These are phyloP conservation scores for Leucania comma DNA, from an alignment of 2,888 invertebrate genomes.

Conservation along the genomic window DNA sequence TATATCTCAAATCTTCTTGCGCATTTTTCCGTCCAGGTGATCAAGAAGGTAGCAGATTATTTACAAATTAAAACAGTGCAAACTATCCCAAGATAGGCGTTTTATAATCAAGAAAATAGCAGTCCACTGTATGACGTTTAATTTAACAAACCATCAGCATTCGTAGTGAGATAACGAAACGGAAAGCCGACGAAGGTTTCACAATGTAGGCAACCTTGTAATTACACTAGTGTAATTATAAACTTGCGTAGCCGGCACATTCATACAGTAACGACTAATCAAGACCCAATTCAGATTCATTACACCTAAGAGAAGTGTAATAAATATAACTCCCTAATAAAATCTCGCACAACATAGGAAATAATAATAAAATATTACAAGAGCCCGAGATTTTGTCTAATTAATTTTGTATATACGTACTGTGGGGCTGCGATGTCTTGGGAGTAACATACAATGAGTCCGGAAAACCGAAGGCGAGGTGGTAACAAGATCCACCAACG, in stretches of 20 bases:
- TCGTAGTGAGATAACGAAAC: constrained; percentile 81
- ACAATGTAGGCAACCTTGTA: constrained; percentile 85
- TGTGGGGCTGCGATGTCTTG: constrained; percentile 88
- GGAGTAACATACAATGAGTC: constrained; percentile 88
- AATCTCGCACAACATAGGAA: constrained; percentile 85
- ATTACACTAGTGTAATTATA: constrained; percentile 89
- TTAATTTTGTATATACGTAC: constrained; percentile 89
- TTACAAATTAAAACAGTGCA: constrained; percentile 71
- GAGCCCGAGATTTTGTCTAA: constrained; percentile 89
- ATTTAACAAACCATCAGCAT: constrained; percentile 88
- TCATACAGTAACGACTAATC: constrained; percentile 84
- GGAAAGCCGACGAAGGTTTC: constrained; percentile 80
- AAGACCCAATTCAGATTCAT: constrained; percentile 87
- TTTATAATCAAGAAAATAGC: constrained; percentile 82
- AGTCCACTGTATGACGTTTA: constrained; percentile 83
- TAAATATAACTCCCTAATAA: constrained; percentile 88
- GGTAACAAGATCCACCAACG: constrained; percentile 88
- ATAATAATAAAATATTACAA: constrained; percentile 90
- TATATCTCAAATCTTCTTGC: constrained; percentile 6
- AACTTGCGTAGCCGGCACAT: constrained; percentile 81
- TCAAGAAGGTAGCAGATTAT: constrained; percentile 29
- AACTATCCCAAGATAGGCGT: constrained; percentile 76
- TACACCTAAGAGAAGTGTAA: constrained; percentile 84
- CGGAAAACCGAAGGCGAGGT: constrained; percentile 85
- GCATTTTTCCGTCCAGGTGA: constrained; percentile 12